Base-by-base conservation (phyloP, 1,140 invertebrate genomes). In the Drosophila parvula region DNA sequence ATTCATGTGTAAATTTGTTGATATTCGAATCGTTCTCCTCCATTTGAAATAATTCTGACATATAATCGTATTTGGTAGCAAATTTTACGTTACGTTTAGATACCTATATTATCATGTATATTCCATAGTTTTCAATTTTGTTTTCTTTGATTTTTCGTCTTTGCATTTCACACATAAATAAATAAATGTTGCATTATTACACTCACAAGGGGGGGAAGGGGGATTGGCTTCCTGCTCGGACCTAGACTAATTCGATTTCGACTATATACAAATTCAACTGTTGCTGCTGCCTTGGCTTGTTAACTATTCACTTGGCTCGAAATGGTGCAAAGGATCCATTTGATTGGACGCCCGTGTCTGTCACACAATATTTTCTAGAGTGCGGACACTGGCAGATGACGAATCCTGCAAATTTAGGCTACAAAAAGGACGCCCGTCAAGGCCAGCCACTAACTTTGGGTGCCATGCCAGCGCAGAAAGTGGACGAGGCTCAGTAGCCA, bases 231-330 rank as follows among this genome's bases (percentile, higher is more conserved):
- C 50, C 57, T 75, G 41, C 48, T 45, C 53, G 47, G 61, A 30
- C 64, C 60, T 69, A 71, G 51, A 80, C 63, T 75, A 69, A 80
- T 57, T 70, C 44, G 41, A 64, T 76, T 68, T 81, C 44, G 62
- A 63, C 74, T 80, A 71, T 83, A 53, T 83, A 89, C 83, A 88
- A 79, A 88, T 89, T 86, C 83, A 88, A 88, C 84, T 63, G 76
- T 89, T 83, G 59, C 79, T 83, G 59, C 79, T 73, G 59, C 77
- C 64, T 76, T 63, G 76, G 78, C 69, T 55, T 89, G 81, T 89
- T 89, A 85, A 90, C 80, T 89, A 64, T 86, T 68, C 56, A 48
- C 36, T 58, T 64, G 55, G 55, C 77, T 67, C 56, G 27, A 57
- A 77, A 57, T 71, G 68, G 70, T 70, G 71, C 76, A n/a, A 56